Percentiles rank a stretch among this genome's conserved stretches.
phyloP scores from a whole-genome alignment of 1,140 invertebrate species.

The Bombus soroeensis region DNA sequence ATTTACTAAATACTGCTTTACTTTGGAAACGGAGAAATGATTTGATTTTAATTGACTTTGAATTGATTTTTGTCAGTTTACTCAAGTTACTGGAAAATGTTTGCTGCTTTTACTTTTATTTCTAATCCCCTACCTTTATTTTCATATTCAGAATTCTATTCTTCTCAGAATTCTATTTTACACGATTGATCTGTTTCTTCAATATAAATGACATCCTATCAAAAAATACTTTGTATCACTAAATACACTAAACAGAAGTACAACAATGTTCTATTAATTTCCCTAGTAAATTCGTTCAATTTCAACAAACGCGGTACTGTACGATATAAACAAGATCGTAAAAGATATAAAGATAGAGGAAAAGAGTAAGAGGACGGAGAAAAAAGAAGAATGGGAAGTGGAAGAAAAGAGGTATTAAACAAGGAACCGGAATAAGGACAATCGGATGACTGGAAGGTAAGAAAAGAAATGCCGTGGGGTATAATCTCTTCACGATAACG shows the following conservation, averaged over 20 bases:
- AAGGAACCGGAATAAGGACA: neutral
- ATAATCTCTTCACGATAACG: slow-evolving; percentile 50
- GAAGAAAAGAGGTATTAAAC: neutral
- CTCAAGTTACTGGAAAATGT: too few species aligned
- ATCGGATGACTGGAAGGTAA: neutral
- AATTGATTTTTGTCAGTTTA: too few species aligned
- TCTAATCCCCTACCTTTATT: too few species aligned
- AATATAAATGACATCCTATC: neutral
- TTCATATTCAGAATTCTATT: neutral
- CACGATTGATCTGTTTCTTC: too few species aligned
- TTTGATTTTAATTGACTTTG: too few species aligned
- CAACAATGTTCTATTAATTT: neutral
- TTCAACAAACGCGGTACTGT: neutral
- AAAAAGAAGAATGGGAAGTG: neutral
- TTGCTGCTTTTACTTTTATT: too few species aligned
- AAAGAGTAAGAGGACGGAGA: neutral
- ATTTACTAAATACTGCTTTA: too few species aligned
- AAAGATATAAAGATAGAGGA: too few species aligned
- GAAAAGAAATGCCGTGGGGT: slow-evolving; percentile 4
- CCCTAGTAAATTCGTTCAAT: neutral
- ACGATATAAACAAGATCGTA: neutral
- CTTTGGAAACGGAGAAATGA: too few species aligned
- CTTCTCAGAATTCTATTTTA: neutral
- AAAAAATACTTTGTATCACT: too few species aligned
- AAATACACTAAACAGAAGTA: neutral